Base-by-base conservation (phyloP, 37 sponge, comb jelly and placozoan genomes). In the Bolinopsis microptera region DNA sequence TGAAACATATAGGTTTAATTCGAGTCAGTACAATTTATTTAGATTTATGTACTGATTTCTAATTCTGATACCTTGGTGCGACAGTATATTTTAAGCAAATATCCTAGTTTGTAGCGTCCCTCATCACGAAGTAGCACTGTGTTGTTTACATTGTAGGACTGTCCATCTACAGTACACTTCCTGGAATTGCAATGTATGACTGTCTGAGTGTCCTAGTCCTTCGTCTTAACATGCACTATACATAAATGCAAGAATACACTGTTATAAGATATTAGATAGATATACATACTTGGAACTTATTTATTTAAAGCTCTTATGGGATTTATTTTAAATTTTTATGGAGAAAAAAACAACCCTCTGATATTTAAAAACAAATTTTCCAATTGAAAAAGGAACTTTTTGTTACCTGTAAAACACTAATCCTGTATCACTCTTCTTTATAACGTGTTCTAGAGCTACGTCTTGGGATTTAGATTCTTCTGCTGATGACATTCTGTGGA, bases 391-490 rank as follows among this genome's bases (percentile, higher is more conserved):
- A 72, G 31, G 31, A 3, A 72, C 31, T 72, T 9, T 21, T 35
- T 23, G 24, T 82, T 36, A 86, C 90, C 90, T 86, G 90, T 86
- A 86, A 86, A 86, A 86, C 0, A 86, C 61, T 16, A 86, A 38
- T 9, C 90, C 90, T 39, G 90, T 86, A n/a, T 86, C 90, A 86
- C 61, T 41, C 22, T 40, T 86, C 61, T 86, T 86, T 35, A 41
- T 86, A 16, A 86, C 61, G 34, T 41, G 61, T 16, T 86, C 90
- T 26, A 86, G 24, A n/a, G 22, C 25, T 8, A 86, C 90, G 9
- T 70, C 74, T 28, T 2, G 2, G 5, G 25, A 9, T 3, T 22
- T 26, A 3, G 25, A n/a, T 22, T 28, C 74, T 16, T 28, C 37
- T 34, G 36, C 80, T 32, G 80, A 28, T n/a, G n/a, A n/a, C n/a